These are phyloP conservation scores for Beaufortia kweichowensis DNA, from an alignment of 2,113 vertebrate genomes.

Conservation along the genomic window DNA sequence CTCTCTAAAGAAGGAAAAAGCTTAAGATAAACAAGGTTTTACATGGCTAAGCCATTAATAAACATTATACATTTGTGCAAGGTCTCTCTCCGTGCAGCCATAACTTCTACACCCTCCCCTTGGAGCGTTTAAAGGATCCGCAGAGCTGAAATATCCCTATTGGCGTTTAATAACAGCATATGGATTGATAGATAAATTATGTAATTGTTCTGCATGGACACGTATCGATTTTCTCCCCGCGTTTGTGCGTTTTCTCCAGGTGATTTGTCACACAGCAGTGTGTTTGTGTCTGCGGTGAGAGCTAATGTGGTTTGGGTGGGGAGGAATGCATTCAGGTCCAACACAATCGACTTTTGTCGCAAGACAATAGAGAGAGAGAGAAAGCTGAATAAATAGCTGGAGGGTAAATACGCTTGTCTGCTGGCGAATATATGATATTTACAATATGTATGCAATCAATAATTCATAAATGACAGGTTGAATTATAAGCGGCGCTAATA, in stretches of 20 bases:
- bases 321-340: conserved; percentile 26
- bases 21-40: not conserved
- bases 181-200: conserved; percentile 53
- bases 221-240: conserved; percentile 31
- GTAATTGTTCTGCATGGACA: conserved; percentile 47
- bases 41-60: not conserved
- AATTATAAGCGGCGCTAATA: not conserved
- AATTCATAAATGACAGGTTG: conserved; percentile 30
- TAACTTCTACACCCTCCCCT: not conserved
- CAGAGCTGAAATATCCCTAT: conserved; percentile 27
- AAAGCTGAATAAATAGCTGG: conserved; percentile 9
- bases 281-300: conserved; percentile 25
- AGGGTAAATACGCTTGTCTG: conserved; percentile 6
- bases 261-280: conserved; percentile 25
- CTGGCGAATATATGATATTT: conserved; percentile 26
- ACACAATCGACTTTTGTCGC: conserved; percentile 35
- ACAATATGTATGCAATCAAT: conserved; percentile 11
- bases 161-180: conserved; percentile 45
- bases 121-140: conserved; percentile 13
- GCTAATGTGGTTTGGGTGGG: conserved; percentile 33
- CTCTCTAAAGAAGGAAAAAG: not conserved
- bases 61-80: not conserved
- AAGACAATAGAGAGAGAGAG: conserved; percentile 24
- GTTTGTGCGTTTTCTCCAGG: conserved; percentile 34
- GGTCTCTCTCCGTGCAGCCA: not conserved